Evolutionary conservation across 2,888 invertebrate genomes (phyloP).

Genomic region (Xylota sylvarum): DNA sequence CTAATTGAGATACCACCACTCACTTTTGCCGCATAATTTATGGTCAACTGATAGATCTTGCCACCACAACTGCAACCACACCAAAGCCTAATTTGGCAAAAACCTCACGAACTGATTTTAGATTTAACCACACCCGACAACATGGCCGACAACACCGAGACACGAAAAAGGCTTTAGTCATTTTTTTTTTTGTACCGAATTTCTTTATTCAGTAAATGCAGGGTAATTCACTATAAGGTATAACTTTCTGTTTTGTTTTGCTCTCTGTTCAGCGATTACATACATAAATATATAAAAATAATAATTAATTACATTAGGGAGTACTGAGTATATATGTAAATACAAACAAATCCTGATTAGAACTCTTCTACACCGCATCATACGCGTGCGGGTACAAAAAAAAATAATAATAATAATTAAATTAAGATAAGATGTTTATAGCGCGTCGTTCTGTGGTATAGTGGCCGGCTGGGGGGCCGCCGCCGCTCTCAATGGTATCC

Average conservation of each 20-base stretch:
- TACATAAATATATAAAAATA: constrained; percentile 69
- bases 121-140: constrained; percentile 2
- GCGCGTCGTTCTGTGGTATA: constrained; percentile 22
- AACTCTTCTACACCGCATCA: constrained; percentile 22
- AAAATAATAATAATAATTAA: constrained; percentile 25
- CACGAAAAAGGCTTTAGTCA: neutral
- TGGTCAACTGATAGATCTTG: constrained; percentile 9
- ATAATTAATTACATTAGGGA: constrained; percentile 64
- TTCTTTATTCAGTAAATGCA: constrained; percentile 84
- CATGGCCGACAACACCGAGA: neutral
- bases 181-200: constrained; percentile 83
- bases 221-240: constrained; percentile 80
- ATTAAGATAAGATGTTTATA: constrained; percentile 24
- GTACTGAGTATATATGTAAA: constrained; percentile 43
- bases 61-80: neutral
- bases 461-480: constrained; percentile 47
- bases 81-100: constrained; percentile 27
- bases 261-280: constrained; percentile 63
- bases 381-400: constrained; percentile 40
- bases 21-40: constrained; percentile 27
- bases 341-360: constrained; percentile 49
- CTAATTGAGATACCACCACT: constrained; percentile 44
- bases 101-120: constrained; percentile 44
- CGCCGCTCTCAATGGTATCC: constrained; percentile 78
- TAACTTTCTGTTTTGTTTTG: constrained; percentile 64